phyloP scores from a whole-genome alignment of 2,797 vertebrate genomes.

The Neosalanx taihuensis region DNA sequence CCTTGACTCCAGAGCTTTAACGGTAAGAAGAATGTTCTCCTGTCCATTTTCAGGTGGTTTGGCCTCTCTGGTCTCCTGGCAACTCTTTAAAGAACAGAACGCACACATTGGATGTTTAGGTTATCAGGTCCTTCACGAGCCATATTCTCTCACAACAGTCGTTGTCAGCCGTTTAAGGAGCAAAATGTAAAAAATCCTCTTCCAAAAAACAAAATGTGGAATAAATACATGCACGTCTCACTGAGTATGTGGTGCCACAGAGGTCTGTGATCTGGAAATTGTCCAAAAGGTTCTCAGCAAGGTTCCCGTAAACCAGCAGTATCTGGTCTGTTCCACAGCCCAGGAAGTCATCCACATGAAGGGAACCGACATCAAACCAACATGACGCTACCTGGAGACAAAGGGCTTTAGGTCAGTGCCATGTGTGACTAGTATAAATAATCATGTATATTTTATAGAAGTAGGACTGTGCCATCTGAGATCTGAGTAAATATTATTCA shows the following conservation, averaged over 20 bases:
- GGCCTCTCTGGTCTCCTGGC: conserved; percentile 34
- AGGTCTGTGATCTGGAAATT: conserved; percentile 85
- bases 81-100: conserved; percentile 56
- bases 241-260: conserved; percentile 75
- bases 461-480: background rate
- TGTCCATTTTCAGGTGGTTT: conserved; percentile 55
- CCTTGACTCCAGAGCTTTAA: conserved; percentile 84
- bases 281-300: conserved; percentile 49
- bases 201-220: too few relatives aligned
- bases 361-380: conserved; percentile 77
- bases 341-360: conserved; percentile 88
- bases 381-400: conserved; percentile 76
- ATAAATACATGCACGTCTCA: conserved; percentile 64
- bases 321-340: conserved; percentile 88
- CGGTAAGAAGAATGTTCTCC: conserved; percentile 73
- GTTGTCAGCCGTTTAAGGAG: background rate
- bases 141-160: background rate
- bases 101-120: background rate
- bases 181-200: background rate
- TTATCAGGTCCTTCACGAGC: background rate
- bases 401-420: background rate
- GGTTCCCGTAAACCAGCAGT: conserved; percentile 75
- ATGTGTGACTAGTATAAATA: background rate
- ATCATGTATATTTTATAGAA: background rate
- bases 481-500: background rate